Evolutionary conservation across 2,113 vertebrate species (phyloP), one percentile per base, ranked within the genome.

Genomic region (Cettia cetti): DNA sequence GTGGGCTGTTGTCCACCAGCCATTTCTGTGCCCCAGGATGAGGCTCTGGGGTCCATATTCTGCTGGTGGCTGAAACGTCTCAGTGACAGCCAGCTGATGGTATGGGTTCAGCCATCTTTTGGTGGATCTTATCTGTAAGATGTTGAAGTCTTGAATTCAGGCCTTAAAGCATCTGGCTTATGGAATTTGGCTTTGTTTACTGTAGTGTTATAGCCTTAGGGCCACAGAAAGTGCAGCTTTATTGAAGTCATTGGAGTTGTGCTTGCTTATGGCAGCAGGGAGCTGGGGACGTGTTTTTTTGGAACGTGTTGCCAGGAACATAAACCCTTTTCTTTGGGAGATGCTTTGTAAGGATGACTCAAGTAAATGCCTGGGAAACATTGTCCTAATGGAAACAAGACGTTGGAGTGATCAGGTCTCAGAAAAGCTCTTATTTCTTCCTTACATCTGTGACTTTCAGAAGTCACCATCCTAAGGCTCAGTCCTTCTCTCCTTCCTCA

Each of bases 211-310:
- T 78, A 95, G 91, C 90, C 91, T 91, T 61, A 94, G 88, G 90
- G 93, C 82, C 86, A 33, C 85, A 94, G 76, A 95, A 94, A 90
- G 71, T 82, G 69, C 86, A 84, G 70, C 87, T 95, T 95, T 87
- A 79, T 92, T 92, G 91, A 93, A 96, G 50, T 94, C 79, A 82
- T 30, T 88, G 84, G 91, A 83, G 47, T 75, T 91, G 49, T 50
- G 76, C 70, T 94, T 92, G 79, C 79, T 96, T 94, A 54, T 84
- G 91, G 92, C 88, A 92, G 70, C 69, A 42, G 88, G 79, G 93
- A 94, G 52, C 72, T 94, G 86, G 89, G 94, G 79, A 95, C 50
- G 0, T 14, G 6, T 4, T 66, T 66, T 88, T 86, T 86, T 80
- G 71, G 78, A 95, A 64, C 0, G 0, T 61, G 37, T 88, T 92